Evolutionary conservation across 2,113 vertebrate species (phyloP).

Genomic region (Andinoacara biseriatus): DNA sequence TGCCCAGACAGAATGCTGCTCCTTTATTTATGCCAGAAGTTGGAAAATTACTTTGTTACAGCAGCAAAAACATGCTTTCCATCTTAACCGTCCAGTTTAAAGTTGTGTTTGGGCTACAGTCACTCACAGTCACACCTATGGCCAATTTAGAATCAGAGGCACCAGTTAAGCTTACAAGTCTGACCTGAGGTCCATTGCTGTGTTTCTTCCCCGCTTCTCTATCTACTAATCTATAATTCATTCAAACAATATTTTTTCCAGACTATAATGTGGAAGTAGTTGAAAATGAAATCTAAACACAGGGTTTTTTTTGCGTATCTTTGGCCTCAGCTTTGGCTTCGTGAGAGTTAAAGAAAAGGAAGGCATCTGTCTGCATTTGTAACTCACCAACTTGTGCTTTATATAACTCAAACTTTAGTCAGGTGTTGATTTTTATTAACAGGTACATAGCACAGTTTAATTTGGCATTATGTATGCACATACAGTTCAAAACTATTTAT

Average conservation of each 20-base stretch:
- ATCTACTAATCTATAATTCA: background rate
- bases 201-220: too few species aligned
- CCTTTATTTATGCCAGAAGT: background rate
- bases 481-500: slow-evolving; percentile 28
- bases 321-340: background rate
- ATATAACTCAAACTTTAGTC: background rate
- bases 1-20: background rate
- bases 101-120: background rate
- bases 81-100: background rate
- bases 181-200: too few species aligned
- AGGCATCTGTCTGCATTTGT: background rate
- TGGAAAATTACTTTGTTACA: background rate
- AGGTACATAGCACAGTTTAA: background rate
- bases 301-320: background rate
- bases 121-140: background rate
- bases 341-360: background rate
- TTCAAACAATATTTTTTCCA: background rate
- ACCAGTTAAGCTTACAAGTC: too few species aligned
- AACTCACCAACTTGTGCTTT: background rate
- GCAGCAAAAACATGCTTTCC: background rate
- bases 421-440: background rate
- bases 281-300: slow-evolving; percentile 1
- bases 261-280: background rate
- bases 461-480: background rate
- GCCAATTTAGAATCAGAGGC: background rate